Evolutionary conservation across 1,140 invertebrate species (phyloP), one percentile per base, ranked within the genome.

Genomic region (Pectinophora gossypiella): DNA sequence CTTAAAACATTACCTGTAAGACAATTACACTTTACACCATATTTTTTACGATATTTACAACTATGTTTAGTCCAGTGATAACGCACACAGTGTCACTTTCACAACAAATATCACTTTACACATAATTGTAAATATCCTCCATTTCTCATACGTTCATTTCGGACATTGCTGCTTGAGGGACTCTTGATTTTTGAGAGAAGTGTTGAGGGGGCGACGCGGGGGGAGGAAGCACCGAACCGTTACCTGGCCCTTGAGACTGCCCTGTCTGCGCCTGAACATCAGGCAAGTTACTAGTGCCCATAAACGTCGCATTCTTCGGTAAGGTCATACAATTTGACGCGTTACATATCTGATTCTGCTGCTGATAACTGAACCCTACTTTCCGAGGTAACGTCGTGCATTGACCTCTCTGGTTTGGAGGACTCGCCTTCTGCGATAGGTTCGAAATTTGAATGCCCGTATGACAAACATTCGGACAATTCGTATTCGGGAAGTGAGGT

Each of bases 71-170:
- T 54, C 52, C 44, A 51, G 53, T 55, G 42, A 48, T 53, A n/a
- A n/a, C n/a, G 56, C 51, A 55, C 51, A 43, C 48, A 64, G 67
- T 65, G 68, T 61, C 56, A 69, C 61, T 52, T 22, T 44, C 42
- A 44, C 58, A 42, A 54, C 56, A 56, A 56, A 55, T 48, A 65
- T 69, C 76, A 84, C 76, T 78, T 83, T 84, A 87, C 58, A 87
- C 84, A 83, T 87, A 87, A 84, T 87, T 87, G 80, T 87, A 87
- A 87, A 87, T 87, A 87, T 87, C 84, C 51, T 87, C 84, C 75
- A 87, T 87, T 61, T 87, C 84, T 95, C 94, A 95, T 91, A 95
- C 94, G 64, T 94, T 90, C 94, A 95, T 95, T 85, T 95, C 94
- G 48, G 92, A 93, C 85, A 95, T 94, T 12, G 93, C 91, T 19